Evolutionary conservation across 1,140 invertebrate species (phyloP).

Genomic region (Drosophila albomicans): DNA sequence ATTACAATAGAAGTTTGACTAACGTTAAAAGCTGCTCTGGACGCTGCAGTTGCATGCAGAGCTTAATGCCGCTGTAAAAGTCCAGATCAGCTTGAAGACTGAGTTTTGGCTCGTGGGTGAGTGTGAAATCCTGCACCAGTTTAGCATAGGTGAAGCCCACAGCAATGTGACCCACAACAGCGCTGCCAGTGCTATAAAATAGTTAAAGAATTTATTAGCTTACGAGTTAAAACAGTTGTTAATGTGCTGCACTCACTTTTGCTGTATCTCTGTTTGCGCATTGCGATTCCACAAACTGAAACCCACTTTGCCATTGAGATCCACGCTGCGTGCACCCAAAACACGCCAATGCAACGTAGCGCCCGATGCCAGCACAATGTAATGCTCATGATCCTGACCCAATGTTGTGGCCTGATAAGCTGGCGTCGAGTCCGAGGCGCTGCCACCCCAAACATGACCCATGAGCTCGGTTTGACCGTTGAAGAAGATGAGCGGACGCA

Average conservation of each 20-base stretch:
- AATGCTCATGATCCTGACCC: slow-evolving; percentile 90
- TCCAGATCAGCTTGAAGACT: slow-evolving; percentile 92
- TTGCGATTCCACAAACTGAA: slow-evolving; percentile 95
- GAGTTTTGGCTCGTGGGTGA: slow-evolving; percentile 90
- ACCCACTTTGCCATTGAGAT: slow-evolving; percentile 93
- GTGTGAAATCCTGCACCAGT: slow-evolving; percentile 89
- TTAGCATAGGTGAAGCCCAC: slow-evolving; percentile 89
- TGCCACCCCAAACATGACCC: slow-evolving; percentile 95
- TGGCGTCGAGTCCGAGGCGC: slow-evolving; percentile 92
- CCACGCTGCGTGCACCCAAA: slow-evolving; percentile 91
- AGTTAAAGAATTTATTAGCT: neutral
- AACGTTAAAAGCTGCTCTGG: slow-evolving; percentile 89
- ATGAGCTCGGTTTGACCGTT: slow-evolving; percentile 93
- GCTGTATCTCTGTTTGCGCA: slow-evolving; percentile 92
- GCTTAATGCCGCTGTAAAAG: slow-evolving; percentile 90
- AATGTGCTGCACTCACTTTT: slow-evolving; percentile 86
- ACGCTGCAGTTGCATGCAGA: slow-evolving; percentile 93
- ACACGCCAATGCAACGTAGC: slow-evolving; percentile 90
- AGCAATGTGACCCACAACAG: slow-evolving; percentile 88
- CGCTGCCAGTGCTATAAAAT: slow-evolving; percentile 89
- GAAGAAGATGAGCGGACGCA: slow-evolving; percentile 94
- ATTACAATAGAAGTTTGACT: slow-evolving; percentile 52
- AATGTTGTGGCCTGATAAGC: slow-evolving; percentile 92
- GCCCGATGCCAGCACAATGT: slow-evolving; percentile 90
- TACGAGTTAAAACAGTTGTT: neutral